phyloP scores from a whole-genome alignment of 1,140 invertebrate species.

The Neodiprion fabricii region DNA sequence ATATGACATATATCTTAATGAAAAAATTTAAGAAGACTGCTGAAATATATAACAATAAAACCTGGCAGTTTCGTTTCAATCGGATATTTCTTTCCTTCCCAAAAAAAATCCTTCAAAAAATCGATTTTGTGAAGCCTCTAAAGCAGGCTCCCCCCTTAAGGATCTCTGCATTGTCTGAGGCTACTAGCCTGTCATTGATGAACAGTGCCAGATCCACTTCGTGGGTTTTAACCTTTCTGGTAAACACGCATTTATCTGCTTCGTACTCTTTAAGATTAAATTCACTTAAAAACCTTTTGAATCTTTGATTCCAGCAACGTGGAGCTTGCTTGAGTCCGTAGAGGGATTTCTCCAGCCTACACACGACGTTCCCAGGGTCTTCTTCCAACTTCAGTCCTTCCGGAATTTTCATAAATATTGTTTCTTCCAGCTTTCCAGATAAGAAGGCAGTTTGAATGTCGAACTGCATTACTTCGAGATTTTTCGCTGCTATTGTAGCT shows the following conservation, averaged over 20 bases:
- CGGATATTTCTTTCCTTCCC: too few species aligned
- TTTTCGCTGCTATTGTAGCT: slow-evolving; percentile 19
- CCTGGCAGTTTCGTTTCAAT: too few species aligned
- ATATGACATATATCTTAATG: too few species aligned
- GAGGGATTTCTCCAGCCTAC: slow-evolving; percentile 46
- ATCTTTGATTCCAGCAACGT: slow-evolving; percentile 37
- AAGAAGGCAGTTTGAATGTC: slow-evolving; percentile 28
- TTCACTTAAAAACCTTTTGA: slow-evolving; percentile 34
- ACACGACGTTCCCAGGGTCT: slow-evolving; percentile 29
- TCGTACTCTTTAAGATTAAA: slow-evolving; percentile 34
- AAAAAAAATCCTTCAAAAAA: too few species aligned
- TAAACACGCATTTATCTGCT: slow-evolving; percentile 39
- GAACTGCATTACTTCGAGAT: slow-evolving; percentile 22
- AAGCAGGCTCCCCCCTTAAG: slow-evolving; percentile 2
- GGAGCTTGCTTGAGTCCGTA: slow-evolving; percentile 50
- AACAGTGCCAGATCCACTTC: slow-evolving; percentile 35
- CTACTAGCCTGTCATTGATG: slow-evolving; percentile 39
- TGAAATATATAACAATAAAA: too few species aligned
- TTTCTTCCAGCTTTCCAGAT: slow-evolving; percentile 28
- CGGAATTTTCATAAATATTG: slow-evolving; percentile 37
- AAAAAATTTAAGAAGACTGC: too few species aligned
- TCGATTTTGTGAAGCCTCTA: too few species aligned
- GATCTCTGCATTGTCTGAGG: slow-evolving; percentile 12
- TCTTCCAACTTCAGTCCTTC: slow-evolving; percentile 35
- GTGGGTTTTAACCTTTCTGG: slow-evolving; percentile 24